Evolutionary conservation across 2,797 vertebrate species (phyloP).

Genomic region (Megaceryle alcyon): DNA sequence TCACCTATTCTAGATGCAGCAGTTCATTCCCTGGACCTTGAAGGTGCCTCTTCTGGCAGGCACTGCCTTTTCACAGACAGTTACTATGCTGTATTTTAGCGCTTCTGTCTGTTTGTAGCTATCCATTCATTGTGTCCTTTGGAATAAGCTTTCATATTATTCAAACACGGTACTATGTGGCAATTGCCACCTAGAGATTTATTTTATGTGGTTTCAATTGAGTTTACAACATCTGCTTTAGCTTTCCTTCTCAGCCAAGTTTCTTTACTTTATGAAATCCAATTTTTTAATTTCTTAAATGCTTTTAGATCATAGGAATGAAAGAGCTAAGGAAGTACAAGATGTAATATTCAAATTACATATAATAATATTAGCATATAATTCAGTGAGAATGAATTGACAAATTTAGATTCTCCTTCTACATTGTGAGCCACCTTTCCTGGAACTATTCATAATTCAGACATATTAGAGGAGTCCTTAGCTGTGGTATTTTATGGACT

Average conservation of each 20-base stretch:
- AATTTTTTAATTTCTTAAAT: slow-evolving; percentile 38
- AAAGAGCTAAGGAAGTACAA: background rate
- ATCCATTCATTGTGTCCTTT: background rate
- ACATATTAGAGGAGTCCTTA: slow-evolving; percentile 8
- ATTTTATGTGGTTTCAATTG: slow-evolving; percentile 1
- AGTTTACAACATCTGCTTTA: background rate
- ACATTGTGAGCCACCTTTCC: background rate
- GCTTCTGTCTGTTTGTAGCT: background rate
- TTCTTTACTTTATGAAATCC: background rate
- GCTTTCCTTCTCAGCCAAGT: background rate
- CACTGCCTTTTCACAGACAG: background rate
- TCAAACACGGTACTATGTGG: background rate
- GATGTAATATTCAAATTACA: slow-evolving; percentile 21
- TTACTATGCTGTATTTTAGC: background rate
- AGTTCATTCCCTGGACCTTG: background rate
- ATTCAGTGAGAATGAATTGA: slow-evolving; percentile 24
- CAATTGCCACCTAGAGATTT: background rate
- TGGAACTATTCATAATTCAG: slow-evolving; percentile 38
- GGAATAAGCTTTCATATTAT: background rate
- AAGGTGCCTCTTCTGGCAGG: background rate
- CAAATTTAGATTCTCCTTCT: slow-evolving; percentile 22
- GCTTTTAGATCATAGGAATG: background rate
- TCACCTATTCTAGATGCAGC: background rate
- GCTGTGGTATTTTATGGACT: slow-evolving; percentile 16
- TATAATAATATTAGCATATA: background rate